Base-by-base conservation (phyloP, 2,797 vertebrate genomes). In the Neostethus bicornis region DNA sequence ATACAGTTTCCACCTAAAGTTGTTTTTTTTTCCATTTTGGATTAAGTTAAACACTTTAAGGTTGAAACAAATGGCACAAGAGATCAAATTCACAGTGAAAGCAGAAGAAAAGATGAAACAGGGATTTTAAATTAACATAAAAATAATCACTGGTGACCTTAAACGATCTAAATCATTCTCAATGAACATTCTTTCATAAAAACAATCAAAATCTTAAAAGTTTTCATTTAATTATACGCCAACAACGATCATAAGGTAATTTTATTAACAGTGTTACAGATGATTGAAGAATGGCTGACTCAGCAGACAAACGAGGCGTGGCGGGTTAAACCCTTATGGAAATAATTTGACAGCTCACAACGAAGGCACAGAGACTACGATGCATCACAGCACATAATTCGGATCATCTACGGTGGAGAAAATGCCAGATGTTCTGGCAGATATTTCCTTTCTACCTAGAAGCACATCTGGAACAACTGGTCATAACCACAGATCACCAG, bases 51-150 rank as follows among this genome's bases (percentile, higher is more conserved):
- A 29, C 7, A 14, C 50, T 63, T 69, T 49, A 44, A 19, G 21
- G 49, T 16, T 47, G 44, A 51, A 70, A 54, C 48, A 5, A 21
- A 25, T 41, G 17, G 12, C 45, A 63, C 29, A 61, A 44, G 53
- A 79, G 61, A 31, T 62, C 21, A 24, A 43, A 60, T 54, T 86
- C 74, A 86, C 77, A 84, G 76, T 80, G 73, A 78, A 47, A 52
- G 70, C 51, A 64, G 61, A 75, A 16, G 39, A 12, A 39, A 62
- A 55, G 25, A 2, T 34, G 45, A 29, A 14, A 39, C 46, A 44
- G 47, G 34, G 20, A 51, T 63, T 12, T 56, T 17, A n/a, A 47
- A 5, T 12, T 14, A 21, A 70, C 59, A 66, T 44, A n/a, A 49
- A 59, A 59, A 66, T 20, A 21, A 58, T 45, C 6, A n/a, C n/a